A percentile compares a stretch with the other conserved stretches of the same genome.
Evolutionary conservation across 2,113 vertebrate genomes (phyloP).

Genomic region (Myrmecobius fasciatus): DNA sequence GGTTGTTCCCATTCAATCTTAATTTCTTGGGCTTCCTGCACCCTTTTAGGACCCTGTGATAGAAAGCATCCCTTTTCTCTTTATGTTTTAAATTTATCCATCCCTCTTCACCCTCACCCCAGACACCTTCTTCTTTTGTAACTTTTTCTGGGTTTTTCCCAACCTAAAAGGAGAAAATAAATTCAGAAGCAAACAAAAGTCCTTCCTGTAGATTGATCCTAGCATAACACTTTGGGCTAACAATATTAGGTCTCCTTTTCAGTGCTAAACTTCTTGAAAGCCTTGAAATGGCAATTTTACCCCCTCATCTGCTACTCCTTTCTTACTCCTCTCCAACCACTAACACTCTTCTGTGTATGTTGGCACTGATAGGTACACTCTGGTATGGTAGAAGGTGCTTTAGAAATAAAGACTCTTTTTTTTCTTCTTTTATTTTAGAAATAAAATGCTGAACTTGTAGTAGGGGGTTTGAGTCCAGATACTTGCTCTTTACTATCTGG

Average conservation of each 20-base stretch:
- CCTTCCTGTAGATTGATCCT: background rate
- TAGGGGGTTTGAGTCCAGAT: background rate
- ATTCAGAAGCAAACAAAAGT: background rate
- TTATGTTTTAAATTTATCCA: background rate
- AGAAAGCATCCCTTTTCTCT: background rate
- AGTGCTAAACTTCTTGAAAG: background rate
- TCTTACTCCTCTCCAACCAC: background rate
- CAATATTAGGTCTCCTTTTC: background rate
- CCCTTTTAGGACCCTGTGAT: background rate
- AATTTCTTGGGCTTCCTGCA: background rate
- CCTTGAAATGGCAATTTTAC: background rate
- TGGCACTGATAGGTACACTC: background rate
- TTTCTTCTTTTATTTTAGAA: too few relatives aligned
- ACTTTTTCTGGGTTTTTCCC: background rate
- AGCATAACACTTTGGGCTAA: background rate
- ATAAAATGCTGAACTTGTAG: background rate
- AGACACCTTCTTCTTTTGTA: background rate
- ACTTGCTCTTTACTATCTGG: background rate
- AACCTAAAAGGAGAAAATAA: background rate
- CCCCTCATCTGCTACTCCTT: background rate
- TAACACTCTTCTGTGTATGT: background rate
- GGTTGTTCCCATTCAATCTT: background rate
- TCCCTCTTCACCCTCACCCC: background rate
- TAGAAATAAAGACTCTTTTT: too few relatives aligned
- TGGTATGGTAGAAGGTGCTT: background rate